phyloP scores from a whole-genome alignment of 2,888 invertebrate species.

The Bugulina stolonifera region DNA sequence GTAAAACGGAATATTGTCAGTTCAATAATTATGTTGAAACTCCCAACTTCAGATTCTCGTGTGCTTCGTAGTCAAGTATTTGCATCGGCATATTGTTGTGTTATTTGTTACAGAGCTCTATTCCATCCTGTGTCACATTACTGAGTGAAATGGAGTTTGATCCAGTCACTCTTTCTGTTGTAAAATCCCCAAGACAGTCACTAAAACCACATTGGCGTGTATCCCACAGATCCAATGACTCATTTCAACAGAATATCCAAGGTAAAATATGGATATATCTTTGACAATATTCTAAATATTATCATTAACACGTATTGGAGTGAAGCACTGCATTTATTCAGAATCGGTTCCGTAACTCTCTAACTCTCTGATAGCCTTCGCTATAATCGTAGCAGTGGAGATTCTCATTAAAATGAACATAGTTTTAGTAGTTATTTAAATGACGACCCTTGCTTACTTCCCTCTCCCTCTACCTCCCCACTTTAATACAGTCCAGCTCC shows the following conservation, averaged over 20 bases:
- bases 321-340: neutral
- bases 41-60: too few relatives aligned
- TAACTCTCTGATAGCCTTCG: neutral
- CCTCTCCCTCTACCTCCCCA: neutral
- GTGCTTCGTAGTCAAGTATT: too few relatives aligned
- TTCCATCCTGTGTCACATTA: neutral
- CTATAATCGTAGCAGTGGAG: too few relatives aligned
- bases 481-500: neutral
- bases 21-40: too few relatives aligned
- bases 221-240: neutral
- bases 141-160: neutral
- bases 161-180: neutral
- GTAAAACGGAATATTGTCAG: too few relatives aligned
- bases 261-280: too few relatives aligned
- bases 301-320: neutral
- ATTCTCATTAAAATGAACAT: too few relatives aligned
- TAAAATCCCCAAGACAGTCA: neutral
- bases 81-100: neutral
- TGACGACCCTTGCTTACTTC: too few relatives aligned
- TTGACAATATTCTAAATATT: too few relatives aligned
- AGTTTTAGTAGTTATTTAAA: too few relatives aligned
- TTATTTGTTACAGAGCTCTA: neutral
- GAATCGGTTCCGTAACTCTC: neutral
- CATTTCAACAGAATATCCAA: constrained; percentile 19
- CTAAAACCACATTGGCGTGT: neutral